Evolutionary conservation across 2,113 vertebrate genomes (phyloP), one percentile per base, ranked within the genome.

Genomic region (Hyperoodon ampullatus): DNA sequence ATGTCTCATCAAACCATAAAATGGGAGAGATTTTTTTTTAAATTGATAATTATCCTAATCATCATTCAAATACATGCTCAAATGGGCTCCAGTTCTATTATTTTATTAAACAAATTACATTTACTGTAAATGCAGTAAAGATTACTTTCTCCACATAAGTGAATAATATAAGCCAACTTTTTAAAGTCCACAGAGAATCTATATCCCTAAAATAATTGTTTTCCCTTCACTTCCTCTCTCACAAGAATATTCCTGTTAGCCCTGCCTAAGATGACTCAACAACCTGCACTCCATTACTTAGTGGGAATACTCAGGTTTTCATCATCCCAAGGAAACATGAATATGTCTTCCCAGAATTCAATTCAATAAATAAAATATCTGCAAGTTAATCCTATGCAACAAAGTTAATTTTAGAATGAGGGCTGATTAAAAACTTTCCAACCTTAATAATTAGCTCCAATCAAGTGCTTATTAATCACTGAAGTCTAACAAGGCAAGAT

Each of bases 341-440:
- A 77, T 50, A 39, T 23, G 35, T 28, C 42, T 33, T 24, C n/a
- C 33, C 44, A 39, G 23, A 2, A 78, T 68, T 12, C 55, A 92
- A 78, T 7, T 90, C 78, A 78, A 58, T 74, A 85, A 70, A 65
- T 53, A 72, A 84, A 90, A 28, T 18, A 85, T 33, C 26, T 30
- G 15, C 23, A 72, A 3, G 61, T 70, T 89, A 60, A 68, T 47
- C 44, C 18, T 82, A 68, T n/a, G 6, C 5, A 87, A 83, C 60
- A 33, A 94, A 68, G 75, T 80, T 63, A 90, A 82, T 58, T 93
- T 70, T 70, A 94, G n/a, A 88, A 30, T 60, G 61, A 95, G 86
- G 86, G 70, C 9, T 80, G n/a, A 82, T 39, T 90, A 70, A 89
- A 92, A 89, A 86, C 3, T 24, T 70, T 58, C n/a, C 1, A 58